Evolutionary conservation across 2,113 vertebrate genomes (phyloP).

Genomic region (Elgaria multicarinata): DNA sequence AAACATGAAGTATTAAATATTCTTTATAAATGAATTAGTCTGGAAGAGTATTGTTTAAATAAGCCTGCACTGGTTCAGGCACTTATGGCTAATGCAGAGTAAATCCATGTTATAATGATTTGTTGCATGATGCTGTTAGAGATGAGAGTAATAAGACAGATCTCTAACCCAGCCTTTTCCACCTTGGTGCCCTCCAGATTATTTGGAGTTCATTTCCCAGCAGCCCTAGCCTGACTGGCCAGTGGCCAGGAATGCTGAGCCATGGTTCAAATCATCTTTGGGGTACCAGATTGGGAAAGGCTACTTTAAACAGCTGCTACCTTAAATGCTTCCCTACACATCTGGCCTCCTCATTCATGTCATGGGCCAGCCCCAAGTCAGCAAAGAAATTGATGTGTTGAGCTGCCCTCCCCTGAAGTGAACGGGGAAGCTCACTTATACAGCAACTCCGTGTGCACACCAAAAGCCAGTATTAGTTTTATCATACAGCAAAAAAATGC

Average conservation of each 20-base stretch:
- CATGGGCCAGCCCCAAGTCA: not conserved
- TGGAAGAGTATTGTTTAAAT: not conserved
- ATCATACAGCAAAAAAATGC: not conserved
- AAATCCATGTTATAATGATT: not conserved
- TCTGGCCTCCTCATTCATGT: not conserved
- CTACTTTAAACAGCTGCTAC: not conserved
- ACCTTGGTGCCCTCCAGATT: not conserved
- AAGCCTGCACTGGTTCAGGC: not conserved
- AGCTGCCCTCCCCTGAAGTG: not conserved
- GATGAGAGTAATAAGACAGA: not conserved
- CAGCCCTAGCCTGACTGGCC: not conserved
- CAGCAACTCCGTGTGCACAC: accelerated
- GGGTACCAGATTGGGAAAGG: no score
- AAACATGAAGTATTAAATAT: not conserved
- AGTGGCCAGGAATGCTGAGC: not conserved
- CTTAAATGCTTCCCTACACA: not conserved
- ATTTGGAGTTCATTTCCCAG: not conserved
- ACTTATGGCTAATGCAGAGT: not conserved
- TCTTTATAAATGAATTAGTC: not conserved
- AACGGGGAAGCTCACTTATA: not conserved
- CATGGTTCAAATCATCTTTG: no score
- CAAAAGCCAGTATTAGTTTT: not conserved
- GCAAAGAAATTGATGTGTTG: not conserved
- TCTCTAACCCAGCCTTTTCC: not conserved
- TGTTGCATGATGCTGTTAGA: not conserved